A percentile compares a stretch with the other conserved stretches of the same genome.
Evolutionary conservation across 2,797 vertebrate species (phyloP).

Genomic region (Chelon auratus): DNA sequence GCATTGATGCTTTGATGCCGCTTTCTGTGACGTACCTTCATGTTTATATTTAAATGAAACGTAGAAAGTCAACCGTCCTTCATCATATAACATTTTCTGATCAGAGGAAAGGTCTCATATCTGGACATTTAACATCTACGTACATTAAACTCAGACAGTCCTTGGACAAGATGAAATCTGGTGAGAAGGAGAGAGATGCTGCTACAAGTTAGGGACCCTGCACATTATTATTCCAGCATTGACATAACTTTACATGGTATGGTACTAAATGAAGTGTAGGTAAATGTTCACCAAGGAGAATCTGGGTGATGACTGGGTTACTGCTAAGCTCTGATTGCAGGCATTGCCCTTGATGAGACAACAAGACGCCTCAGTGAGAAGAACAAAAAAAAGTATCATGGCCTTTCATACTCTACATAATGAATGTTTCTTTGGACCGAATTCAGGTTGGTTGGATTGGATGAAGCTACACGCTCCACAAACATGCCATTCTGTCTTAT

Average conservation of each 20-base stretch:
- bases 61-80: not conserved
- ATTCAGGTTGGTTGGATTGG: not conserved
- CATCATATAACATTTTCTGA: too few species aligned
- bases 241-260: too few species aligned
- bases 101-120: too few species aligned
- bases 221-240: too few species aligned
- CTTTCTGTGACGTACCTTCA: not conserved
- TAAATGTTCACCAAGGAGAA: too few species aligned
- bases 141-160: too few species aligned
- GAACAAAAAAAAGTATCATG: not conserved
- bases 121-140: too few species aligned
- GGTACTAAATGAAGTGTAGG: too few species aligned
- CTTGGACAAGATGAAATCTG: too few species aligned
- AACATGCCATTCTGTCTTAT: not conserved
- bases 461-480: not conserved
- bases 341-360: not conserved
- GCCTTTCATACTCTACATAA: not conserved
- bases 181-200: too few species aligned
- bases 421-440: not conserved
- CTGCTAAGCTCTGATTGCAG: not conserved
- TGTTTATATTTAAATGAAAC: not conserved
- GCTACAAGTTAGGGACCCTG: too few species aligned
- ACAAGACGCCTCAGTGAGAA: not conserved
- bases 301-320: not conserved
- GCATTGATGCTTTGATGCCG: constrained; percentile 30